These are phyloP conservation scores for Echinops telfairi DNA, from an alignment of 2,113 vertebrate species.

Conservation along the genomic window DNA sequence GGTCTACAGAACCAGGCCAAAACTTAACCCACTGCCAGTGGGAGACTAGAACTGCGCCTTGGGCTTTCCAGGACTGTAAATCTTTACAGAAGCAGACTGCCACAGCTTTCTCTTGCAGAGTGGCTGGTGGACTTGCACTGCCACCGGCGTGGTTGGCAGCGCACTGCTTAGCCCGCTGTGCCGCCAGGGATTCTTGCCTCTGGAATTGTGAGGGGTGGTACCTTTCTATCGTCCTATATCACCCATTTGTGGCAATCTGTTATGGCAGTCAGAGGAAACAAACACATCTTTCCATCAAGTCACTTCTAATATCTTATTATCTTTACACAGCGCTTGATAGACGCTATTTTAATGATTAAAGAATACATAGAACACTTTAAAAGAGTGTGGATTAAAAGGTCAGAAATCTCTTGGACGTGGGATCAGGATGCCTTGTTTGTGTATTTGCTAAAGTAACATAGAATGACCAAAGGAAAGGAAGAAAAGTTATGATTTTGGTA, in stretches of 20 bases:
- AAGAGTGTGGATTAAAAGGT: neutral
- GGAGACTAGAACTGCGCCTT: too few species aligned
- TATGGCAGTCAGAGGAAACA: neutral
- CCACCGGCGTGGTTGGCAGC: too few species aligned
- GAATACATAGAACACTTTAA: neutral
- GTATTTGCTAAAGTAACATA: neutral
- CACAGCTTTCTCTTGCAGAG: too few species aligned
- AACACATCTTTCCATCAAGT: neutral
- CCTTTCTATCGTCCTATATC: neutral
- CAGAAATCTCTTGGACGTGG: neutral
- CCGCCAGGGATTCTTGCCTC: neutral
- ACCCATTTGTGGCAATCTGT: neutral
- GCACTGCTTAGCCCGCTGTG: too few species aligned
- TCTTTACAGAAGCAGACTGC: too few species aligned
- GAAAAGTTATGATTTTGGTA: neutral
- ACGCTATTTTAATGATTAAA: neutral
- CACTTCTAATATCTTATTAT: neutral
- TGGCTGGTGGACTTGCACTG: too few species aligned
- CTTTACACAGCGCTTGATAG: neutral
- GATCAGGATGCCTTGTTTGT: neutral
- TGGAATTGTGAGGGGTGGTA: neutral
- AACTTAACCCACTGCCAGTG: too few species aligned
- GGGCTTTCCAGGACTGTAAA: too few species aligned
- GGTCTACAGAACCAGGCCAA: too few species aligned
- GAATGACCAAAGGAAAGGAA: neutral